Evolutionary conservation across 2,797 vertebrate species (phyloP).

Genomic region (Sebastes itinus): DNA sequence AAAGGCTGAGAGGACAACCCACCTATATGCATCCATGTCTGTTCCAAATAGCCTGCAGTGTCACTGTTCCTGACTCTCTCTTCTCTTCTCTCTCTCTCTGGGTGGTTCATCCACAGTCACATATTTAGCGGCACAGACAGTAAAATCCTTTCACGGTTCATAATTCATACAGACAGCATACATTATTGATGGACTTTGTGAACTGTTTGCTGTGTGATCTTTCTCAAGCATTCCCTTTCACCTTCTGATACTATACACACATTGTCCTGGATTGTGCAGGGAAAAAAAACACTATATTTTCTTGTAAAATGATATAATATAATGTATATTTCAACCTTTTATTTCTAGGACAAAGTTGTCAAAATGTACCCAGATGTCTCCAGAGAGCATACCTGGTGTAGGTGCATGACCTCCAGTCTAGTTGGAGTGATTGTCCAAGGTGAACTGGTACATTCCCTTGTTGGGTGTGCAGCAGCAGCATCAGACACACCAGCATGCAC

Average conservation of each 20-base stretch:
- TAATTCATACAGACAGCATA: conserved; percentile 79
- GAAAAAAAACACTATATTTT: background rate
- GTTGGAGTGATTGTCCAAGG: conserved; percentile 6
- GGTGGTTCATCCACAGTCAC: conserved; percentile 57
- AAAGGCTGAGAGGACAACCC: conserved; percentile 12
- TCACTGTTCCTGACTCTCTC: conserved; percentile 8
- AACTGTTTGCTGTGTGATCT: conserved; percentile 77
- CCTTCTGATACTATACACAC: conserved; percentile 17
- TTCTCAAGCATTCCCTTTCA: conserved; percentile 49
- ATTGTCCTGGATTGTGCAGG: conserved; percentile 3
- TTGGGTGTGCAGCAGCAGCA: conserved; percentile 21
- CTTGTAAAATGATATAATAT: background rate
- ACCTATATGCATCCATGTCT: conserved; percentile 19
- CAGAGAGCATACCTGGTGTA: background rate
- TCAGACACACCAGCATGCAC: conserved; percentile 4
- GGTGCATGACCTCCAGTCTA: conserved; percentile 37
- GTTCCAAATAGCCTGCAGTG: background rate
- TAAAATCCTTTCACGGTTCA: conserved; percentile 79
- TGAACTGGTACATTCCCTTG: conserved; percentile 24
- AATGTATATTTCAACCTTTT: background rate
- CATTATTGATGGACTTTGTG: conserved; percentile 76
- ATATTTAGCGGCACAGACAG: conserved; percentile 75
- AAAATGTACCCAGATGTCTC: background rate
- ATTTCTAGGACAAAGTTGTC: background rate
- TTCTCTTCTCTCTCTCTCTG: conserved; percentile 12